Conservation (phyloP, 35 echinoderm and acorn worm species). For the Acanthaster planci region DNA sequence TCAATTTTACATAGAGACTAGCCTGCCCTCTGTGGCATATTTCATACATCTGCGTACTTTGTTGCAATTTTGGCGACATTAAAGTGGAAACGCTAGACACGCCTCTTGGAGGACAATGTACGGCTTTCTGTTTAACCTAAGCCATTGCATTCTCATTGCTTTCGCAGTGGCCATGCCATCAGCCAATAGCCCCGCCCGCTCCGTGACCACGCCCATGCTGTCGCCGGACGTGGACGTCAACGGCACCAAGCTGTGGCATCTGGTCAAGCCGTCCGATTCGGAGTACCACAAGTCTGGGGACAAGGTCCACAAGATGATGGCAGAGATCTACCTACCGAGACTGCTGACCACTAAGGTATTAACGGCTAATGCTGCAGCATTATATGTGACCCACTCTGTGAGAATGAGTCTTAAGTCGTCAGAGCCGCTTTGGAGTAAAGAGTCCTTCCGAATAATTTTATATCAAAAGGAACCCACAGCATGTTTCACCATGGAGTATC, state of each 20-base stretch:
- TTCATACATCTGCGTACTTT: too few species aligned
- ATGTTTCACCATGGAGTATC: too few species aligned
- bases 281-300: constrained; percentile 49
- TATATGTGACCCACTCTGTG: too few species aligned
- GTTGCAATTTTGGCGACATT: too few species aligned
- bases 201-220: constrained; percentile 84
- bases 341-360: constrained; percentile 94
- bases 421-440: too few species aligned
- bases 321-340: constrained; percentile 91
- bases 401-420: too few species aligned
- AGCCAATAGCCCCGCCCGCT: constrained; percentile 57
- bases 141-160: not conserved
- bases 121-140: not conserved
- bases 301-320: constrained; percentile 83
- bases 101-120: not conserved
- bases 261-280: constrained; percentile 85
- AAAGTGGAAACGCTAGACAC: not conserved
- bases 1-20: too few species aligned
- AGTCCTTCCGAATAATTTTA: too few species aligned
- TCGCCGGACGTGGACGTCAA: constrained; percentile 66
- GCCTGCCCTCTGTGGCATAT: too few species aligned
- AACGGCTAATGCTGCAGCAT: too few species aligned
- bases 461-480: too few species aligned
- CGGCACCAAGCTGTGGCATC: constrained; percentile 76
- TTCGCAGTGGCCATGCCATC: constrained; percentile 50